These are phyloP conservation scores for Aricia agestis DNA, from an alignment of 1,140 invertebrate genomes.

Conservation along the genomic window DNA sequence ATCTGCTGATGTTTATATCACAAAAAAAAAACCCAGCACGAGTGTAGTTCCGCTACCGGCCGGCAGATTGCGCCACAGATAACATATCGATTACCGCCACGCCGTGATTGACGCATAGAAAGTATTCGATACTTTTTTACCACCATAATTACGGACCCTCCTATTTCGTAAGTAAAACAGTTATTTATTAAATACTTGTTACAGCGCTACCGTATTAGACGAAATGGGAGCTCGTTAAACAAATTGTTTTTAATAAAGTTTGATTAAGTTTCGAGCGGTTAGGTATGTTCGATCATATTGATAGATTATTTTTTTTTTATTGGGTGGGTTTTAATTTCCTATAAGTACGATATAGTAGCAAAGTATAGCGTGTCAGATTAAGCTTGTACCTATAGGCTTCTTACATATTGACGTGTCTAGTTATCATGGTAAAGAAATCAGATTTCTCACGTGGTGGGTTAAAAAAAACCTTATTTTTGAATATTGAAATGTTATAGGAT, in stretches of 20 bases:
- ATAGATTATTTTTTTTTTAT: slow-evolving; percentile 28
- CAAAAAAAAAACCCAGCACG: slow-evolving; percentile 31
- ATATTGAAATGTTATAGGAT: no score
- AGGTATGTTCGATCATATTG: slow-evolving; percentile 26
- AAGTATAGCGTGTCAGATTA: no score
- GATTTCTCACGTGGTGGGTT: no score
- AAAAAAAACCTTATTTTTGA: no score
- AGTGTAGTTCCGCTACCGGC: slow-evolving; percentile 43
- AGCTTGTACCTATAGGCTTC: no score
- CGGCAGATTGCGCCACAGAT: slow-evolving; percentile 57
- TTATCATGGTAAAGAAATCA: no score
- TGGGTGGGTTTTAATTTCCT: slow-evolving; percentile 24
- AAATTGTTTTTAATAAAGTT: slow-evolving; percentile 53
- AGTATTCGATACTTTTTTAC: slow-evolving; percentile 31
- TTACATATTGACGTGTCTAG: no score
- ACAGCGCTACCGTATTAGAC: slow-evolving; percentile 53
- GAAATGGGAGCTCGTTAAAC: slow-evolving; percentile 50
- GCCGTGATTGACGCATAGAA: slow-evolving; percentile 62
- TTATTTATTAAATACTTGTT: slow-evolving; percentile 17
- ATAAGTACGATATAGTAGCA: neutral
- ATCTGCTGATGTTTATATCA: neutral
- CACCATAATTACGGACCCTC: slow-evolving; percentile 9
- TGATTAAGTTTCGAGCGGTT: slow-evolving; percentile 24
- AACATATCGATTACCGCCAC: slow-evolving; percentile 58
- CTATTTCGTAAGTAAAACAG: slow-evolving; percentile 14